Base-by-base conservation (phyloP, 2,113 vertebrate genomes). In the Ardeotis arabs region DNA sequence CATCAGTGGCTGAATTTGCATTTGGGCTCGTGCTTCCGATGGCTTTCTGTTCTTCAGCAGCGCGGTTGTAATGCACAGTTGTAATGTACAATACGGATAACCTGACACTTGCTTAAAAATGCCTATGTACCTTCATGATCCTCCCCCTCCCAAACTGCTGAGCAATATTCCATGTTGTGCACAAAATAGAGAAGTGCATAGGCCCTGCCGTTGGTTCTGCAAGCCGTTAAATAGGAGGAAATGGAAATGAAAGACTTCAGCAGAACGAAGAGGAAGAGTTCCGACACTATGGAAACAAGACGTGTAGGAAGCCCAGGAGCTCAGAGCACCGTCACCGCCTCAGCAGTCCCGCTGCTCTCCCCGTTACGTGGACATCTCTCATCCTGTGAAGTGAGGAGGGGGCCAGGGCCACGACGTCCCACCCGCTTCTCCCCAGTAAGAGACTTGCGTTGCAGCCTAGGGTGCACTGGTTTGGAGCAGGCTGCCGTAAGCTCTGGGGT, bases 381-480 rank as follows among this genome's bases (percentile, higher is more conserved):
- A 98, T 97, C 97, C 98, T 94, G 97, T 97, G 97, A 97, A 97
- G 96, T 87, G 96, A 97, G 93, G 98, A 91, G 94, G 96, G 97
- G 98, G 98, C 98, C 97, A 98, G 95, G 96, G 97, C 64, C 58
- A 41, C 97, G 82, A 97, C 95, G 88, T 97, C 85, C 98, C 89
- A 98, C 98, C 98, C 98, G 97, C 98, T 98, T 95, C 96, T 94
- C 98, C 98, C 97, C 98, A 98, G 98, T 82, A 93, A 91, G 97
- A 98, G 98, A 96, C 98, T 92, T 94, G 98, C 97, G 96, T 98
- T 98, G 98, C 98, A 87, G 98, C 98, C 98, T 98, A 97, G 96
- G 82, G 93, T 33, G 79, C 77, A n/a, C 92, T 96, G 97, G 98
- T 95, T 98, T 86, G 91, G 82, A 95, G 60, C 96, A 93, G 96